Base-by-base conservation (phyloP, 2,888 invertebrate genomes). In the Gymnosoma rotundatum region DNA sequence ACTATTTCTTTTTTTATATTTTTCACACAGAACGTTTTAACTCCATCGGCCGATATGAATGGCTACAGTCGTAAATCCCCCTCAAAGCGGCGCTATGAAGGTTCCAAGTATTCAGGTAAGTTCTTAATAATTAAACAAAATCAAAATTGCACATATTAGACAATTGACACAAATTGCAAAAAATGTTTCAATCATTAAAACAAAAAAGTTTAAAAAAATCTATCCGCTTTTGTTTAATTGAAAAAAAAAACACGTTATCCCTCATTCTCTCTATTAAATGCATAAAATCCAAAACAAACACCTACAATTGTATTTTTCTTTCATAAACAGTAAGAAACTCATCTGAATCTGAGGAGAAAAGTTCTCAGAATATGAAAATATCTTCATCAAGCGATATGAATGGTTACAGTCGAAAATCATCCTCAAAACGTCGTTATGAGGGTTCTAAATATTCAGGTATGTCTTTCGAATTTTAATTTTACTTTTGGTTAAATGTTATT, bases 341-440 rank as follows among this genome's bases (percentile, higher is more conserved):
- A 87, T 86, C 85, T 82, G 83, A 86, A 80, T 86, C 78, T 78
- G 86, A 81, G 69, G 80, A 82, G 18, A 73, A 61, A 76, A 78
- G 83, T 75, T 70, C 79, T 86, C 74, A 78, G 58, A 70, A 70
- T 61, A 85, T 72, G 81, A 79, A 83, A 83, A 76, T 81, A 69
- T 75, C 78, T 72, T 83, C 90, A 85, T 88, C 90, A 83, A 86
- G 88, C 85, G 90, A 86, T 79, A 91, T 92, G 91, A 91, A 92
- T 78, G 92, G 91, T 61, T 91, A 92, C 80, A 91, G 91, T 88
- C 88, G 91, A 20, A 91, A 92, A 87, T 87, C 88, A 79, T 89
- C 92, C 60, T 89, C 90, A 73, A 92, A 92, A 83, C 89, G 92
- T 84, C 91, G 92, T 38, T 92, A 91, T 88, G 92, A 92, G 80